Base-by-base conservation (phyloP, 2,113 vertebrate species). In the Brachyhypopomus gauderio region DNA sequence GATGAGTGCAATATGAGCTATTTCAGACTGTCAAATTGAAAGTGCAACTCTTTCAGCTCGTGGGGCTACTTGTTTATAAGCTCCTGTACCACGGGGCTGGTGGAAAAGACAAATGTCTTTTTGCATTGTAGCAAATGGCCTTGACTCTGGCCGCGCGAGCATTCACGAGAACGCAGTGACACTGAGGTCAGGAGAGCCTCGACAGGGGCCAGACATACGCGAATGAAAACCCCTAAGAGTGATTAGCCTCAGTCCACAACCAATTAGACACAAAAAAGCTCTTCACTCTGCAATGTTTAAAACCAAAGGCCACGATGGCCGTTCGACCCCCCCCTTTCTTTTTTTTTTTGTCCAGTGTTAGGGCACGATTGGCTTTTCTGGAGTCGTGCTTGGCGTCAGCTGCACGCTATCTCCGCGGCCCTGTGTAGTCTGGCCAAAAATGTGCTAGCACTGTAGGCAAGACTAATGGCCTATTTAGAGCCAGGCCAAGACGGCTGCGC, bases 401-500 rank as follows among this genome's bases (percentile, higher is more conserved):
- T 73, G 87, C 87, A 84, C 85, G 66, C 88, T 91, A 92, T 92
- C 91, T 83, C 36, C 23, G 64, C 77, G 41, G 72, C 86, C 70
- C 85, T 91, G 79, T 94, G 92, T 92, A 89, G 91, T 81, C 83
- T 78, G 72, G 91, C 91, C 92, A 94, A 90, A 90, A 90, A 92
- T 89, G 88, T 90, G 91, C 86, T 87, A 86, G 85, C 85, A 85
- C 84, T 45, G 84, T 84, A 86, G 78, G 86, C 83, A 81, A 75
- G 87, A 87, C 88, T 90, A 93, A 93, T 92, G 88, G 88, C 76
- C 89, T 88, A 89, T 88, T 30, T 88, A 88, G 77, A 52, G 77
- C 87, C 89, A 87, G 70, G 83, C 85, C 90, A 87, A 90, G 89
- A 89, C 89, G 88, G 88, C 88, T 85, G 84, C 71, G 36, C 83